Base-by-base conservation (phyloP, 2,113 vertebrate species). In the Dunckerocampus dactyliophorus region DNA sequence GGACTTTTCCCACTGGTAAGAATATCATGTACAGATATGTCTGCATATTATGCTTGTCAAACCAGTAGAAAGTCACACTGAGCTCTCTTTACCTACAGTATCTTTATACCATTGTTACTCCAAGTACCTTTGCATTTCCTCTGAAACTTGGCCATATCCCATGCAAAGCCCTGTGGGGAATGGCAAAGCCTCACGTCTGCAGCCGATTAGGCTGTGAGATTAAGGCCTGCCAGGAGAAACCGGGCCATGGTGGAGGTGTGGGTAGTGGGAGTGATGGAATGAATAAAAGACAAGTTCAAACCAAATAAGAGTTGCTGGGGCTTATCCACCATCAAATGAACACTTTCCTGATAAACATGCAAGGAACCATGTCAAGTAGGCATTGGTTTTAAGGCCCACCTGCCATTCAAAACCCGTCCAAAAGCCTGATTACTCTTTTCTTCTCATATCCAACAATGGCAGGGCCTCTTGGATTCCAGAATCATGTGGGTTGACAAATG, bases 171-270 rank as follows among this genome's bases (percentile, higher is more conserved):
- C 76, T 59, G 71, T 69, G 72, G 76, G 72, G 78, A 83, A 73
- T 82, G 82, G 80, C 81, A 77, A 75, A 86, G 77, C 74, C 85
- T 84, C 85, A 83, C 79, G 81, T 85, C 82, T 84, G 80, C 79
- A 80, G 79, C 63, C 71, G 81, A 85, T 88, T 77, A 82, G 75
- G 77, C 56, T 50, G 65, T 68, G 71, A 87, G 85, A 87, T 87
- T 87, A 84, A 64, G 76, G 63, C 64, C 79, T 83, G 84, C 85
- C 81, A 79, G 75, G 72, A 83, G 80, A 76, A 74, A 72, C 67
- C 68, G 59, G 76, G 80, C 77, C 72, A 71, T 84, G 69, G 79
- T 81, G 82, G 84, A 84, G 80, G 80, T 84, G 85, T 81, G 84
- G 87, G 82, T 67, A 65, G 69, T 48, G 78, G 76, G 67, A 62